Evolutionary conservation across 1,140 invertebrate genomes (phyloP), one percentile per base, ranked within the genome.

Genomic region (Drosophila murphyi): DNA sequence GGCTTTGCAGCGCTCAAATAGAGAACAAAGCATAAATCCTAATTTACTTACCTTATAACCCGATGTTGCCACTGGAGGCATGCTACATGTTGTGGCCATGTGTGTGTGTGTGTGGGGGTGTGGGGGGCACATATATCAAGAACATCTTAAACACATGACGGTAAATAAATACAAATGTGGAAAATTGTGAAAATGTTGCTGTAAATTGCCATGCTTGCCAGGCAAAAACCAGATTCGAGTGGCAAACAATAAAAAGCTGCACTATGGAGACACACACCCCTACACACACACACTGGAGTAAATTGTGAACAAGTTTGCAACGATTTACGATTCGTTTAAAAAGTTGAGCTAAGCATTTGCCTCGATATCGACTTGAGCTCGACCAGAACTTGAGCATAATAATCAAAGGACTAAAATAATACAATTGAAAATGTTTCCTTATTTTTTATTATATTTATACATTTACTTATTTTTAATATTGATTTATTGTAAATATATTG

Each of bases 11-110:
- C 89, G 85, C 85, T 91, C 90, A 91, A 88, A 90, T 85, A 91
- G 82, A 91, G 82, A 88, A 89, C 83, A 88, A 88, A 91, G 81
- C 89, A 91, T 91, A 91, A 91, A 91, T 91, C 88, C 88, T 91
- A 91, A 91, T 91, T 91, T 91, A 89, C 86, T 89, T 90, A 90
- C 78, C 80, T 82, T 75, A 56, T 75, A 75, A 75, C 67, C 71
- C 64, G 68, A 77, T 78, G 83, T 67, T 83, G 79, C 72, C 68
- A 60, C 72, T 59, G 45, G 57, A 64, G 61, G 60, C 67, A 75
- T 71, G 61, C 70, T 54, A 57, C 32, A n/a, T 59, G 28, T 63
- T 73, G 65, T 71, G 76, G 61, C 51, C 37, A 20, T 12, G 10
- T 55, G 20, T 60, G n/a, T 35, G 32, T 54, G 43, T 32, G 54